phyloP scores from a whole-genome alignment of 2,888 invertebrate species.

The Cryptus viduatorius region DNA sequence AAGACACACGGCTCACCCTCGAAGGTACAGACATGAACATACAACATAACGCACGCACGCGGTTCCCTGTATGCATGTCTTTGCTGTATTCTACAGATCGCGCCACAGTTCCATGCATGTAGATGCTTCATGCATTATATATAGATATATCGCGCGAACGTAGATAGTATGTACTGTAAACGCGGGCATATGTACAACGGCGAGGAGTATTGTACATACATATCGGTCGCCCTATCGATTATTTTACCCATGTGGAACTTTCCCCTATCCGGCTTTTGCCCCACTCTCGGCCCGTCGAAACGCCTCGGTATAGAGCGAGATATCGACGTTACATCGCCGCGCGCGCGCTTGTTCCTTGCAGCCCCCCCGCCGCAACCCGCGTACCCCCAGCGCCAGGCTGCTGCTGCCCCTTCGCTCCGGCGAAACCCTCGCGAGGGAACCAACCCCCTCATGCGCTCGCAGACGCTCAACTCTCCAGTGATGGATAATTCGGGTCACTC shows the following conservation, averaged over 20 bases:
- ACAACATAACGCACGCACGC: constrained; percentile 53
- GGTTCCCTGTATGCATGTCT: constrained; percentile 55
- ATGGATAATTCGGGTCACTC: constrained; percentile 53
- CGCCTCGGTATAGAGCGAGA: constrained; percentile 83
- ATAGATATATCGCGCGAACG: background rate
- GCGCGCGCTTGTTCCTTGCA: constrained; percentile 55
- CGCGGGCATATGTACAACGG: constrained; percentile 28
- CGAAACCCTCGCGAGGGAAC: constrained; percentile 52
- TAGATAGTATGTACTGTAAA: constrained; percentile 6
- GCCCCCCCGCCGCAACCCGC: constrained; percentile 48
- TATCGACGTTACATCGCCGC: constrained; percentile 84
- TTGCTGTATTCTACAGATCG: background rate
- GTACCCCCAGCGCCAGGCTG: constrained; percentile 37
- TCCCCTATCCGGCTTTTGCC: constrained; percentile 77
- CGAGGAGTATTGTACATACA: constrained; percentile 71
- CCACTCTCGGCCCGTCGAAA: constrained; percentile 73
- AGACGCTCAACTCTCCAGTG: constrained; percentile 63
- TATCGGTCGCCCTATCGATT: constrained; percentile 85
- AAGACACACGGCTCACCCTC: constrained; percentile 36
- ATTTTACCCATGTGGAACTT: constrained; percentile 84
- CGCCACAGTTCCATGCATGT: constrained; percentile 23
- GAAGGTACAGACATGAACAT: constrained; percentile 36
- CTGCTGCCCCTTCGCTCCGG: constrained; percentile 65
- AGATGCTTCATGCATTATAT: constrained; percentile 1
- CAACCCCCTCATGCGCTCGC: constrained; percentile 60